Evolutionary conservation across 2,113 vertebrate genomes (phyloP).

Genomic region (Sminthopsis crassicaudata): DNA sequence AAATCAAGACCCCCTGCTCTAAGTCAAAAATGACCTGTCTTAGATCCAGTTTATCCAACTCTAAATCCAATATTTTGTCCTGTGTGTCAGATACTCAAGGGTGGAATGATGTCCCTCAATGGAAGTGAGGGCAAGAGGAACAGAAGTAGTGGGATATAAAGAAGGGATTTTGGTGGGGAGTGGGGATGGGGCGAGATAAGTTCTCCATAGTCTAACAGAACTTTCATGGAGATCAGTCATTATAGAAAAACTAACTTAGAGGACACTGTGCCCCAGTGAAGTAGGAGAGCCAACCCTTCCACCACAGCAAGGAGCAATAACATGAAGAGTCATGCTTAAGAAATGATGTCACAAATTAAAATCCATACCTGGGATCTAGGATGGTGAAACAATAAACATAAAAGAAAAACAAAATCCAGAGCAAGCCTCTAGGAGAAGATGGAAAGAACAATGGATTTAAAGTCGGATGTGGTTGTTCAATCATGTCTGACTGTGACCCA

Average conservation of each 20-base stretch:
- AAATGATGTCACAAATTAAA: background rate
- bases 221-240: background rate
- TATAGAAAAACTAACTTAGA: background rate
- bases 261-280: background rate
- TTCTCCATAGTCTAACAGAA: background rate
- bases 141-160: background rate
- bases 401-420: slow-evolving; percentile 8
- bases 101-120: background rate
- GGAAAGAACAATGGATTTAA: background rate
- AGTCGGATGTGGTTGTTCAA: background rate
- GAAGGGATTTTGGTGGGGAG: background rate
- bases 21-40: background rate
- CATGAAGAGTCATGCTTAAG: background rate
- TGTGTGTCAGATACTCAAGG: background rate
- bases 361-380: background rate
- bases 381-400: slow-evolving; percentile 36
- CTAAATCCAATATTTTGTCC: background rate
- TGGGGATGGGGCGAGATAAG: background rate
- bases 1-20: background rate
- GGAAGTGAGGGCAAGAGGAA: background rate
- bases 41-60: background rate
- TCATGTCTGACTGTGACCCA: background rate
- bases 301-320: background rate
- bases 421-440: slow-evolving; percentile 1
- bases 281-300: background rate